Conservation (phyloP, 2,797 vertebrate genomes). For the Hyperoplus lanceolatus region DNA sequence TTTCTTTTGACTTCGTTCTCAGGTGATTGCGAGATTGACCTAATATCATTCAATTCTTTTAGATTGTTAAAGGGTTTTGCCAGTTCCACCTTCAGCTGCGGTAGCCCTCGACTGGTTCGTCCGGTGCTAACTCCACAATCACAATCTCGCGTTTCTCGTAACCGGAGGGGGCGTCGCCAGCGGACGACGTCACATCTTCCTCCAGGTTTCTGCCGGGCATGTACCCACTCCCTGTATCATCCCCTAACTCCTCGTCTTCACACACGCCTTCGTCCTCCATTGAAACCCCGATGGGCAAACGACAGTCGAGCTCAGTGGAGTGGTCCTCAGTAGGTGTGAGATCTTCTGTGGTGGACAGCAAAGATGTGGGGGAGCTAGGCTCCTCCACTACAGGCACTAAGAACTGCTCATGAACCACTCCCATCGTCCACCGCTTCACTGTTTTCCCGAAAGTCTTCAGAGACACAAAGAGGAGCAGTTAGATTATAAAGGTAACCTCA, state of each 20-base stretch:
- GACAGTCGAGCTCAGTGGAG: fast-evolving
- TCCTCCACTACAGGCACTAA: fast-evolving
- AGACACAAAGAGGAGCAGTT: constrained; percentile 9
- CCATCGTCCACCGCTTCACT: fast-evolving
- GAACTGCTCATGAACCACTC: fast-evolving
- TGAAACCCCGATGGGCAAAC: fast-evolving
- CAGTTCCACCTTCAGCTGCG: background rate
- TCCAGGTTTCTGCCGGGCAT: background rate
- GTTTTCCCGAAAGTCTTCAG: background rate
- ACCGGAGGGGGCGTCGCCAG: fast-evolving
- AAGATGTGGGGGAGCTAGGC: background rate
- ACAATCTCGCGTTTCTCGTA: constrained; percentile 30
- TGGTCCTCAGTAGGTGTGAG: fast-evolving
- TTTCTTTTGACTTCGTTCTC: background rate
- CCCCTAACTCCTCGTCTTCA: fast-evolving
- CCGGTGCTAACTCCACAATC: background rate
- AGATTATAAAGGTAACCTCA: background rate
- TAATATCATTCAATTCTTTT: background rate
- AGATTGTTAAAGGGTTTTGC: background rate
- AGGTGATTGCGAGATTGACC: background rate
- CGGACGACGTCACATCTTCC: fast-evolving
- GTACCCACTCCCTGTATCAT: background rate
- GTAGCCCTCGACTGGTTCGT: constrained; percentile 46
- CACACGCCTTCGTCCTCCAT: fast-evolving
- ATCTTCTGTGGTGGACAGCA: fast-evolving